Evolutionary conservation across 2,888 invertebrate genomes (phyloP), one percentile per base, ranked within the genome.

Genomic region (Linyphia triangularis): DNA sequence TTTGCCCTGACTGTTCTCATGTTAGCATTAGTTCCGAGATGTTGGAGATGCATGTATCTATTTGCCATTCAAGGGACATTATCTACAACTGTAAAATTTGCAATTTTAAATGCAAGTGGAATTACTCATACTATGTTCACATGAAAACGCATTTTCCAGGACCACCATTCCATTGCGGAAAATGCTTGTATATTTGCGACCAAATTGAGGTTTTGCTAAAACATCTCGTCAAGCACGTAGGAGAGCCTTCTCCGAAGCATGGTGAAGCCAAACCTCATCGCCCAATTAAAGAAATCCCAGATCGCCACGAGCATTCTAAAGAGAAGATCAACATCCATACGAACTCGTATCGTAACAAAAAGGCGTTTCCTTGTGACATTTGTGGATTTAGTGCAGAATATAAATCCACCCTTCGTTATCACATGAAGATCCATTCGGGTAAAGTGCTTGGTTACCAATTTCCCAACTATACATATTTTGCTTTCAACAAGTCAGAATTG

Each of bases 381-480:
- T 95, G 95, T 92, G 95, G 95, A 7, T 95, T 95, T 92, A 94
- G 94, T 86, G 95, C 95, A 40, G 95, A 95, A 91, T 95, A 94
- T 91, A 93, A 95, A 90, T 95, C 95, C 90, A 95, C 95, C 92
- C 93, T 95, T 91, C 94, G 95, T 61, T 94, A 94, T 16, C 95
- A 95, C 92, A 94, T 94, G 91, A 93, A 95, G 78, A 94, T 95
- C 82, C 95, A 95, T 92, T 94, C 95, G 90, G 94, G 94, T 92
- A 90, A 95, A 91, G 94, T 95, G 22, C 95, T 94, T 92, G 93
- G 93, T 43, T 95, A 95, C 92, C 94, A 94, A 67, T 94, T 94
- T 92, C 93, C 94, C 0, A 94, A 94, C 89, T 95, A 95, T 92
- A 93, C 93, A 89, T 95, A 95, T 92, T 94, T 94, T 5, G 94